These are phyloP conservation scores for Lagopus leucura DNA, from an alignment of 2,113 vertebrate genomes.

Conservation along the genomic window DNA sequence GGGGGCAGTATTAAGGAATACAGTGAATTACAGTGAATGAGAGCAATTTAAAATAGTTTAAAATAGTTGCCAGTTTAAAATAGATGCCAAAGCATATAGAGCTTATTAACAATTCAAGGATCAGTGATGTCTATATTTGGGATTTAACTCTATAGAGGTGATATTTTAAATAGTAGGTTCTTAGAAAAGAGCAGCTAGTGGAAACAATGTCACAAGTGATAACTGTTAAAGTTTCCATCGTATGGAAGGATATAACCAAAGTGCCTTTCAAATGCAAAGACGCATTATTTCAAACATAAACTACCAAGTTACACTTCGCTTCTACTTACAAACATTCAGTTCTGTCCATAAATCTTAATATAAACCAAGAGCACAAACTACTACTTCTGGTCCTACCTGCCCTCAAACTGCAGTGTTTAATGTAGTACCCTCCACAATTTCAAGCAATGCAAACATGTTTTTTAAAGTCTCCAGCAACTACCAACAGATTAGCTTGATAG, in stretches of 20 bases:
- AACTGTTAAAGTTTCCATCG: not conserved
- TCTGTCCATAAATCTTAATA: not conserved
- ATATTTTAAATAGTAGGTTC: not conserved
- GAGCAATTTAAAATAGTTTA: too few relatives aligned
- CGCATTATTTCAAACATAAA: not conserved
- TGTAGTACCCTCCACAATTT: not conserved
- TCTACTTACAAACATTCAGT: not conserved
- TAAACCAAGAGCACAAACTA: not conserved
- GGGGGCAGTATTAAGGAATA: not conserved
- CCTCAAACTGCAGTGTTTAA: not conserved
- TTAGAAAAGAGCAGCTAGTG: not conserved
- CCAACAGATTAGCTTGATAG: not conserved
- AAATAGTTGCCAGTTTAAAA: not conserved
- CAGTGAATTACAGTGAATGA: not conserved
- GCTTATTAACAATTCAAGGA: not conserved
- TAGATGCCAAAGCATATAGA: not conserved
- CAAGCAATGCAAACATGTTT: rapidly evolving
- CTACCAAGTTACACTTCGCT: not conserved
- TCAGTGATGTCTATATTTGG: not conserved
- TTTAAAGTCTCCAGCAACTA: not conserved
- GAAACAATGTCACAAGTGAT: not conserved
- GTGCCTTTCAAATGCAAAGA: not conserved
- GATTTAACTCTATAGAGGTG: not conserved
- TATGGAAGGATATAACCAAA: not conserved
- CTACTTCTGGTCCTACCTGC: rapidly evolving